phyloP scores from a whole-genome alignment of 2,888 invertebrate species.

The Brenthis daphne region DNA sequence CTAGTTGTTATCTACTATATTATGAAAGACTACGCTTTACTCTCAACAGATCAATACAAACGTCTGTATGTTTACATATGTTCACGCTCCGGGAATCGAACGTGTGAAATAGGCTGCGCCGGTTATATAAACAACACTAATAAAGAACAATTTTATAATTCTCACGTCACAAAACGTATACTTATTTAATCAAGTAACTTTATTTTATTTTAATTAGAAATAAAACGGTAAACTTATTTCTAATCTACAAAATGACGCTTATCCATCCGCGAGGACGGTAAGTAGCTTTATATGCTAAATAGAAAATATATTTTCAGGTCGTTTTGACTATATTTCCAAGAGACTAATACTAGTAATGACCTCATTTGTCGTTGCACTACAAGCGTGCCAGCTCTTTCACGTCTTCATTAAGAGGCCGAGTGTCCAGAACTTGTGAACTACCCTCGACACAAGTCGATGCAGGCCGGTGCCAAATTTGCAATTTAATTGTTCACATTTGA shows the following conservation, averaged over 20 bases:
- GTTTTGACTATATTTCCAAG: slow-evolving; percentile 48
- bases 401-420: slow-evolving; percentile 56
- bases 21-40: too few species aligned
- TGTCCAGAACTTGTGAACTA: slow-evolving; percentile 48
- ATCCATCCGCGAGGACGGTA: slow-evolving; percentile 9
- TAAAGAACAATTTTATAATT: too few species aligned
- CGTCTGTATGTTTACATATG: too few species aligned
- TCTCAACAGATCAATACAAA: too few species aligned
- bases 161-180: too few species aligned
- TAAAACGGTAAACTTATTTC: not conserved
- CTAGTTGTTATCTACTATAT: too few species aligned
- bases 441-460: slow-evolving; percentile 48
- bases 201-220: too few species aligned
- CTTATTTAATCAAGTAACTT: too few species aligned
- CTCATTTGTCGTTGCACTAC: slow-evolving; percentile 49
- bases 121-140: too few species aligned
- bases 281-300: slow-evolving; percentile 28
- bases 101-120: too few species aligned
- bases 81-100: too few species aligned
- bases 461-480: slow-evolving; percentile 54
- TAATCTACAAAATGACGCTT: not conserved
- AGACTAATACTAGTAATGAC: slow-evolving; percentile 45
- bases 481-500: slow-evolving; percentile 50
- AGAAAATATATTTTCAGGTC: slow-evolving; percentile 26
- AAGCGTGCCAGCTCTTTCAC: slow-evolving; percentile 46